phyloP scores from a whole-genome alignment of 2,113 vertebrate genomes.

The Bubo blakistoni region DNA sequence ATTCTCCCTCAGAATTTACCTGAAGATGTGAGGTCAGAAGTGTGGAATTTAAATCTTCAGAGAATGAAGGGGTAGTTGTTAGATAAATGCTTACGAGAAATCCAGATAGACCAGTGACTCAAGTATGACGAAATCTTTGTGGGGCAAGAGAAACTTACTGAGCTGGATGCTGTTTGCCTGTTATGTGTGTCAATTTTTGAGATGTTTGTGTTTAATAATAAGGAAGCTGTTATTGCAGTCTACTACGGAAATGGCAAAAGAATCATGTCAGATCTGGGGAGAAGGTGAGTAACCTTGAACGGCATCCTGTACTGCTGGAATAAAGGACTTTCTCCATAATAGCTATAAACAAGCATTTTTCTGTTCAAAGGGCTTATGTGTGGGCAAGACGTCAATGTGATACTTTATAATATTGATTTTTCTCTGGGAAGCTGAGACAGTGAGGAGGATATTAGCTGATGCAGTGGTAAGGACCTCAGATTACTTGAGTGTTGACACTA shows the following conservation, averaged over 20 bases:
- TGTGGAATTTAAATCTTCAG: not conserved
- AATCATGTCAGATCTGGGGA: not conserved
- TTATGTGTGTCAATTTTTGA: not conserved
- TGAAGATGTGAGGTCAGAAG: not conserved
- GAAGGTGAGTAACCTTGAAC: not conserved
- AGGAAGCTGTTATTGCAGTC: not conserved
- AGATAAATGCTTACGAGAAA: not conserved
- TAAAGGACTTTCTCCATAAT: not conserved
- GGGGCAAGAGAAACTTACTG: not conserved
- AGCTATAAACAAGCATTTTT: not conserved
- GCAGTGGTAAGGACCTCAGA: not conserved
- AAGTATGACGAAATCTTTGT: not conserved
- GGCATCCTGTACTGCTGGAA: not conserved
- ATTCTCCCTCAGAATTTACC: not conserved
- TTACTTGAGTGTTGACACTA: not conserved
- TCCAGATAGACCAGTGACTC: not conserved
- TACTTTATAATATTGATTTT: not conserved
- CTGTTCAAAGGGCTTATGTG: not conserved
- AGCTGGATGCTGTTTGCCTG: not conserved
- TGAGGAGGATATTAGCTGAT: not conserved
- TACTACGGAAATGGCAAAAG: not conserved
- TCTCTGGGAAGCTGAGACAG: not conserved
- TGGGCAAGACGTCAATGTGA: not conserved
- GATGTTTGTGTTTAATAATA: not conserved
- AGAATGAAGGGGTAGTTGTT: not conserved